phyloP scores from a whole-genome alignment of 2,888 invertebrate genomes.

The Tetanocera ferruginea region DNA sequence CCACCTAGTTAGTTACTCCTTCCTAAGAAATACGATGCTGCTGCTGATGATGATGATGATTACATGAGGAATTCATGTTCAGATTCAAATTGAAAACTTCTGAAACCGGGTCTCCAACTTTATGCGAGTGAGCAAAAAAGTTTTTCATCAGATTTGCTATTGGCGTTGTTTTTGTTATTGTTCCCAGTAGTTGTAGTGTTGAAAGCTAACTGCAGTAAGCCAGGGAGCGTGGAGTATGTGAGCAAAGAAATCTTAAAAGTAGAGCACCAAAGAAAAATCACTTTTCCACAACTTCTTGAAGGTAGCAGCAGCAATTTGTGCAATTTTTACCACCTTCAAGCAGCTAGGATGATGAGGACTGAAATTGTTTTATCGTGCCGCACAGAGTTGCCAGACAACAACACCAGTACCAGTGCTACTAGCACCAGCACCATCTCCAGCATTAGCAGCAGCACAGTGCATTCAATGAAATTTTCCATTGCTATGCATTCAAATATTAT shows the following conservation, averaged over 20 bases:
- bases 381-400: neutral
- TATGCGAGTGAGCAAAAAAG: neutral
- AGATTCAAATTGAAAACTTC: conserved; percentile 34
- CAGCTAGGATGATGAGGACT: neutral
- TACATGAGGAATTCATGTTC: conserved; percentile 35
- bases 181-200: neutral
- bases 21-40: neutral
- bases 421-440: neutral
- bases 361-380: conserved; percentile 15
- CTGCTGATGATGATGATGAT: conserved; percentile 19
- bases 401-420: neutral
- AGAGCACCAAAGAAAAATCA: neutral
- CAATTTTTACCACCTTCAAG: neutral
- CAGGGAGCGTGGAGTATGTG: neutral
- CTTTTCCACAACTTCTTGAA: neutral
- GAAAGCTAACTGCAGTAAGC: neutral
- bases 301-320: conserved; percentile 3
- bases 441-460: neutral
- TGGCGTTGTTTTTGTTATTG: neutral
- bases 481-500: conserved; percentile 64
- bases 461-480: conserved; percentile 51
- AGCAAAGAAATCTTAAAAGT: neutral
- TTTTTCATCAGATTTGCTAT: neutral
- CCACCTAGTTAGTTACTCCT: neutral
- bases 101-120: neutral